Evolutionary conservation across 2,888 invertebrate species (phyloP), one percentile per base, ranked within the genome.

Genomic region (Nomada goodeniana): DNA sequence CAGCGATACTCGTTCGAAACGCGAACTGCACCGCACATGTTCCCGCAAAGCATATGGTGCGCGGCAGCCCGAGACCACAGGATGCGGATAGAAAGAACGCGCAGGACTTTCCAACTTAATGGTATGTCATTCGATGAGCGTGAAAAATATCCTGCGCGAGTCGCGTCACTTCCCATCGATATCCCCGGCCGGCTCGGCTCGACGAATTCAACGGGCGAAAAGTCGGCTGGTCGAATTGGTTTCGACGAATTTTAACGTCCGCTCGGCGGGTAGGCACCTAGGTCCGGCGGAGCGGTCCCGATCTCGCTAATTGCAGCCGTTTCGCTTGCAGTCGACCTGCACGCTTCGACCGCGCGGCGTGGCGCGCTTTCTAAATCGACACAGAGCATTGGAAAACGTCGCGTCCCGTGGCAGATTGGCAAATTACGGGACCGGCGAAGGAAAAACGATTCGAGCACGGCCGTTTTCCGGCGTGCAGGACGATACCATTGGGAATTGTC

Each of bases 291-390:
- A 80, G 52, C 47, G 55, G 18, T 11, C 50, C 61, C 59, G 59
- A 69, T 75, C 82, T 71, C 65, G 68, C 65, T 87, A 87, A 87
- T 87, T 85, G 76, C 78, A 61, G 23, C 73, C 76, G 84, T 79
- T 87, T 87, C 78, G 72, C 50, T 76, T 53, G 64, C 61, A 50
- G 47, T 44, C 53, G 65, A 53, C 67, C 74, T 29, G 76, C 57
- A 44, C 47, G 71, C 9, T 18, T 0, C 15, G 15, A 47, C 47
- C 47, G 47, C 47, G 0, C 47, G 11, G 47, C 47, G 13, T 29
- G 60, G 63, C 83, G 63, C 83, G 76, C 84, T 84, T 84, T 85
- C 80, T 78, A 61, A 75, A 80, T 70, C 64, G 59, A 44, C 86
- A 29, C 53, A 50, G 42, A 13, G 23, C 71, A 44, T 57, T 67